A percentile compares a stretch with the other conserved stretches of the same genome.
Evolutionary conservation across 2,888 invertebrate genomes (phyloP).

Genomic region (Sicus ferrugineus): DNA sequence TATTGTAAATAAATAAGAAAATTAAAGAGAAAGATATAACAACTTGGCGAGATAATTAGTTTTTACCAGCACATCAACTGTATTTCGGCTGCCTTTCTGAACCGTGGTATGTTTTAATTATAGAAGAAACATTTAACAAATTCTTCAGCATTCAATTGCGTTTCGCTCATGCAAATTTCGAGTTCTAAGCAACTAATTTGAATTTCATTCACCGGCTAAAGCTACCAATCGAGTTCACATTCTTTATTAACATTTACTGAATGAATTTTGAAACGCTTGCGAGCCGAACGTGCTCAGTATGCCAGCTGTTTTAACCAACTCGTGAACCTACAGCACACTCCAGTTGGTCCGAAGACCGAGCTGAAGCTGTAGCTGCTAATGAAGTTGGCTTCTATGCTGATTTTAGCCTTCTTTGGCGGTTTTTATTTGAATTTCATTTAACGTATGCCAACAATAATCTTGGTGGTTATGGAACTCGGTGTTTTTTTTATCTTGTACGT

Average conservation of each 20-base stretch:
- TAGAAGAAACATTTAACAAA: too few relatives aligned
- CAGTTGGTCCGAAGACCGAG: not conserved
- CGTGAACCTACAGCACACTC: not conserved
- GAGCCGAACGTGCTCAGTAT: constrained; percentile 22
- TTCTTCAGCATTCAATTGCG: too few relatives aligned
- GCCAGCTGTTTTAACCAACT: not conserved
- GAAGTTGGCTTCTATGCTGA: not conserved
- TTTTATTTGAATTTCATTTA: not conserved
- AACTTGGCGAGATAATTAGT: too few relatives aligned
- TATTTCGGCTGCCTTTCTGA: too few relatives aligned
- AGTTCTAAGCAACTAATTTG: too few relatives aligned
- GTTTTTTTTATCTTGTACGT: not conserved
- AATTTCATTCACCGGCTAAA: too few relatives aligned
- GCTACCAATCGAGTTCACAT: too few relatives aligned
- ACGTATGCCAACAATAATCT: not conserved
- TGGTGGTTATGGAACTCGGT: not conserved
- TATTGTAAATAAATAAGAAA: too few relatives aligned
- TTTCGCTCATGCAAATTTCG: too few relatives aligned
- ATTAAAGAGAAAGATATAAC: too few relatives aligned
- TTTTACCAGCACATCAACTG: too few relatives aligned
- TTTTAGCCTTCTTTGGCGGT: not conserved
- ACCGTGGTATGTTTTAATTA: too few relatives aligned
- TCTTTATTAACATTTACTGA: not conserved
- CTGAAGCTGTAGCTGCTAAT: not conserved
- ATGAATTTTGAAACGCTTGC: constrained; percentile 19